Evolutionary conservation across 2,888 invertebrate species (phyloP), one percentile per base, ranked within the genome.

Genomic region (Elegia similella): DNA sequence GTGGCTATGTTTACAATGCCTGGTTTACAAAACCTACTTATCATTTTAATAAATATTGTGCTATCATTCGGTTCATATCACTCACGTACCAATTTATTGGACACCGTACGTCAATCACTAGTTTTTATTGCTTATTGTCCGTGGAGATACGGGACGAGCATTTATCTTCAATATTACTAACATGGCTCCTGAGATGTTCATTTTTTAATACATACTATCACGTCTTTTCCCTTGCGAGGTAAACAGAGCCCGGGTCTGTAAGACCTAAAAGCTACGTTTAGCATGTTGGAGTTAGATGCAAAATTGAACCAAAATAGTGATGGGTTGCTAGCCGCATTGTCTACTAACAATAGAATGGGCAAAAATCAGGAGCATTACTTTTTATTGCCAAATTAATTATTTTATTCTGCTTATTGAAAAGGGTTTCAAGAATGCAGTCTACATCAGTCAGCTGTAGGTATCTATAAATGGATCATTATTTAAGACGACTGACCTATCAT

Each of bases 21-120:
- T 42, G 23, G 50, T 56, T 61, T 56, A 56, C 46, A 42, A 55
- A 55, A 56, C 44, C 30, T 42, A 47, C 56, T 56, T 56, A 50
- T 56, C 56, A 58, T 29, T 29, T 16, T 17, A 58, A 44, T 62
- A 58, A 56, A 57, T 57, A 53, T 52, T 56, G 12, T 42, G 17
- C 23, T 46, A 55, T 56, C 55, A 50, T 54, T 53, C 29, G 34
- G 16, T 56, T 13, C 7, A 54, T 52, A 44, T 54, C 55, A 59
- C 59, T 54, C 57, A 52, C 48, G 50, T 52, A 56, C 59, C 42
- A 48, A 48, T 59, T 62, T 29, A 57, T 54, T 53, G 47, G 56
- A 44, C 34, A 30, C 29, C 7, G 48, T 42, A 53, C 38, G 61
- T 56, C 55, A 58, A 61, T 57, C 48, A 60, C 42, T 59, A 32